Base-by-base conservation (phyloP, 2,888 invertebrate genomes). In the Hirtodrosophila confusa region DNA sequence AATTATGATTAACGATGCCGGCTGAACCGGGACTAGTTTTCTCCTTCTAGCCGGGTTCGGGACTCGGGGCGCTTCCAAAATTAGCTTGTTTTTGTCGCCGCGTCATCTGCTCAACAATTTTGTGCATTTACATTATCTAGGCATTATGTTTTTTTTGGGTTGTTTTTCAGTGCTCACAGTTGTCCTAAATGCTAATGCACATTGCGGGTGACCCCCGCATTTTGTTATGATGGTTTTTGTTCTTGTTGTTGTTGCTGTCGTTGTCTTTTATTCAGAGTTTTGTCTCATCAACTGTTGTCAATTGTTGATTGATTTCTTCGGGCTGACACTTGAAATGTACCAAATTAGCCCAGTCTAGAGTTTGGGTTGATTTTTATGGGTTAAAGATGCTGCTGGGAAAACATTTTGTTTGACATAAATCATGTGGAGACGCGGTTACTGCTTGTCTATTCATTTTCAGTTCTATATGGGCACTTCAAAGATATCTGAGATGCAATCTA, bases 1-100 rank as follows among this genome's bases (percentile, higher is more conserved):
- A 80, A 79, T 80, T 75, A 79, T 82, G 84, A 82, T 82, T 80
- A 80, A 82, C 84, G 80, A 82, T 67, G 73, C 69, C 24, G 56
- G 24, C 29, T 37, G 37, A 31, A 11, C 11, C 24, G n/a, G 27
- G 29, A 12, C 36, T 11, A n/a, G 17, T 41, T 48, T 11, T 9
- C 37, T 43, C 6, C 6, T 31, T 9, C 7, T 39, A 43, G 11
- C 33, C 27, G 31, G 7, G 4, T 45, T n/a, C 33, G 33, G 27
- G 33, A 2, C 17, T 17, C 17, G 17, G 54, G 66, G 61, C 79
- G 75, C 61, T 58, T 75, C 80, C 64, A 68, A 75, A 82, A 80
- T 82, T 78, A 80, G 79, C 68, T 57, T 61, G 27, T 71, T 65
- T 69, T 71, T 77, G 76, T 77, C 76, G 68, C 69, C 69, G 64